These are phyloP conservation scores for Orthonevra nobilis DNA, from an alignment of 2,888 invertebrate species.

Conservation along the genomic window DNA sequence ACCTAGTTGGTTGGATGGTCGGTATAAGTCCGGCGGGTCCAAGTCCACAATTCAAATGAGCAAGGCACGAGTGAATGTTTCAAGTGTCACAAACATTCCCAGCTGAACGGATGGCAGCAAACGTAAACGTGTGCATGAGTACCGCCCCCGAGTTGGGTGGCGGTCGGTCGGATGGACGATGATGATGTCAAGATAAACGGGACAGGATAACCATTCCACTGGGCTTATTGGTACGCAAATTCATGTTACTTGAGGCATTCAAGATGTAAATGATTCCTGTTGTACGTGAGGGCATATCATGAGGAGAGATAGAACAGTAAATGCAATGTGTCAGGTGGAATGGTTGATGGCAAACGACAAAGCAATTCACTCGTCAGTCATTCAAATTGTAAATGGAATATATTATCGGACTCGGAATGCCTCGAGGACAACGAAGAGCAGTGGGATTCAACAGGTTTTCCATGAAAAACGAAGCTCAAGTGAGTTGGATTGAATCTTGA, in stretches of 20 bases:
- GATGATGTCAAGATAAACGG: conserved; percentile 64
- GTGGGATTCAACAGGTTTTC: too few relatives aligned
- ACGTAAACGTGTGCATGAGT: too few relatives aligned
- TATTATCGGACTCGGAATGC: conserved; percentile 8
- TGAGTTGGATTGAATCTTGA: too few relatives aligned
- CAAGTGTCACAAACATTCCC: conserved; percentile 64
- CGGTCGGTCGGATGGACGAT: conserved; percentile 15
- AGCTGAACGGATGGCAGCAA: neutral
- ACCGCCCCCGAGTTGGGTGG: too few relatives aligned
- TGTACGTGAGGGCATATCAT: neutral
- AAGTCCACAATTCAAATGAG: conserved; percentile 18
- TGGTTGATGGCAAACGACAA: neutral
- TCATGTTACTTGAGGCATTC: conserved; percentile 42
- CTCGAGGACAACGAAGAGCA: too few relatives aligned
- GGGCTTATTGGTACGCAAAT: conserved; percentile 52
- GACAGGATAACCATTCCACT: conserved; percentile 49
- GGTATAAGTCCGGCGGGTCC: conserved; percentile 26
- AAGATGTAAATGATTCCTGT: conserved; percentile 24
- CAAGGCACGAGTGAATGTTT: conserved; percentile 48
- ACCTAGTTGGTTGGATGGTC: too few relatives aligned
- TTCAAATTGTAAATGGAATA: conserved; percentile 32
- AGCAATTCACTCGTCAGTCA: conserved; percentile 17
- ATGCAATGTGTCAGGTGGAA: neutral
- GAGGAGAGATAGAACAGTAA: too few relatives aligned
- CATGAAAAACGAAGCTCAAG: too few relatives aligned